These are phyloP conservation scores for Crotalus tigris DNA, from an alignment of 2,113 vertebrate species.

Conservation along the genomic window DNA sequence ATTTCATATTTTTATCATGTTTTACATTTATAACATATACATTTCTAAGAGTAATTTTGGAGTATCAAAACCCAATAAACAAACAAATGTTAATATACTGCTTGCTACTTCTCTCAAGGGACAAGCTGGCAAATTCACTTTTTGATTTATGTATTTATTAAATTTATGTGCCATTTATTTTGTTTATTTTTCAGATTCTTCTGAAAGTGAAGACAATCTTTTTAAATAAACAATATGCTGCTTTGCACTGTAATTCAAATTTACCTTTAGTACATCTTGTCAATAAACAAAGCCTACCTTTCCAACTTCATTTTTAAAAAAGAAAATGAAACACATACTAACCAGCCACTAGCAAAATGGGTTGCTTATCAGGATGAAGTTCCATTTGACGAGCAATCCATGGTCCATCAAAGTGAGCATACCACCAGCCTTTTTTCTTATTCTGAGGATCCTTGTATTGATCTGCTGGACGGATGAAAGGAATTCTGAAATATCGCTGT, in stretches of 20 bases:
- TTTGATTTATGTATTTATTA: neutral
- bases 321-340: constrained; percentile 46
- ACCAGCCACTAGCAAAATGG: constrained; percentile 96
- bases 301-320: neutral
- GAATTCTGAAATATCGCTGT: constrained; percentile 96
- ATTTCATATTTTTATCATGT: neutral
- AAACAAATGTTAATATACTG: neutral
- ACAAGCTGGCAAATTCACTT: neutral
- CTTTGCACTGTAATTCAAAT: neutral
- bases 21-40: neutral
- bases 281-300: neutral
- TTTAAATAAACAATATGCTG: neutral
- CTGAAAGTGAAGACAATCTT: neutral
- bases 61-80: neutral
- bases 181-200: neutral
- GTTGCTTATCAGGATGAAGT: constrained; percentile 94
- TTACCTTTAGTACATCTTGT: neutral
- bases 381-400: constrained; percentile 99
- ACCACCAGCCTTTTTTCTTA: constrained; percentile 99
- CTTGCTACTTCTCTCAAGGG: neutral
- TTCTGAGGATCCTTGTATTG: constrained; percentile 91
- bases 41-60: neutral
- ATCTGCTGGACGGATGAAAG: constrained; percentile 91
- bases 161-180: neutral
- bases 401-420: constrained; percentile 92